Evolutionary conservation across 92 coral and sea anemone genomes (phyloP).

Genomic region (Palythoa grandiflora): DNA sequence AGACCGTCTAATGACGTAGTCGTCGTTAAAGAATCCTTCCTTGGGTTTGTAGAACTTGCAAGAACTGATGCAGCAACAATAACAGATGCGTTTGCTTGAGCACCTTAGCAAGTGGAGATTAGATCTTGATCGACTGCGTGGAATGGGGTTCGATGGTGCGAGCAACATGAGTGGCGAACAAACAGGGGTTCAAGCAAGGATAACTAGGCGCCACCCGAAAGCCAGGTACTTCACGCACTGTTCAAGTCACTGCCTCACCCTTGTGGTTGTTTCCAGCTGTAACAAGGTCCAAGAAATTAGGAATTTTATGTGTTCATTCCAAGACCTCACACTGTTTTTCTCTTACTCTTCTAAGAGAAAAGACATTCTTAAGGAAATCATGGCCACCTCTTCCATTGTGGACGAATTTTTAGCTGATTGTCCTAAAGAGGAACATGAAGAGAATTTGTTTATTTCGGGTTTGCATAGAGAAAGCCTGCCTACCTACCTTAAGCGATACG

Average conservation of each 20-base stretch:
- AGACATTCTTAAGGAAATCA: slow-evolving; percentile 15
- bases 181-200: slow-evolving; percentile 59
- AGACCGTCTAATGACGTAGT: slow-evolving; percentile 41
- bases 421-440: slow-evolving; percentile 27
- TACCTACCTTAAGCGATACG: slow-evolving; percentile 50
- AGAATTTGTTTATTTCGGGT: background rate
- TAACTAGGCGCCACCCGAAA: slow-evolving; percentile 45
- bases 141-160: slow-evolving; percentile 59
- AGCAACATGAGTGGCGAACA: slow-evolving; percentile 7
- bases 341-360: slow-evolving; percentile 57
- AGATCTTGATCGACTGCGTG: slow-evolving; percentile 54
- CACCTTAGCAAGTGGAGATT: slow-evolving; percentile 45
- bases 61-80: slow-evolving; percentile 60
- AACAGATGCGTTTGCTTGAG: slow-evolving; percentile 46
- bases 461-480: slow-evolving; percentile 31
- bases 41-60: slow-evolving; percentile 64
- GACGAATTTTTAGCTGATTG: slow-evolving; percentile 13
- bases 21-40: slow-evolving; percentile 56
- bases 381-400: slow-evolving; percentile 41
- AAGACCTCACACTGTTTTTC: slow-evolving; percentile 43
- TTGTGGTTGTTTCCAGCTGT: slow-evolving; percentile 64
- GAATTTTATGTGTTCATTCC: slow-evolving; percentile 43
- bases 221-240: slow-evolving; percentile 46
- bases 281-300: slow-evolving; percentile 57
- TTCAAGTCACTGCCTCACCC: slow-evolving; percentile 68